Evolutionary conservation across 2,797 vertebrate genomes (phyloP), one percentile per base, ranked within the genome.

Genomic region (Microctenopoma steveboyesi): DNA sequence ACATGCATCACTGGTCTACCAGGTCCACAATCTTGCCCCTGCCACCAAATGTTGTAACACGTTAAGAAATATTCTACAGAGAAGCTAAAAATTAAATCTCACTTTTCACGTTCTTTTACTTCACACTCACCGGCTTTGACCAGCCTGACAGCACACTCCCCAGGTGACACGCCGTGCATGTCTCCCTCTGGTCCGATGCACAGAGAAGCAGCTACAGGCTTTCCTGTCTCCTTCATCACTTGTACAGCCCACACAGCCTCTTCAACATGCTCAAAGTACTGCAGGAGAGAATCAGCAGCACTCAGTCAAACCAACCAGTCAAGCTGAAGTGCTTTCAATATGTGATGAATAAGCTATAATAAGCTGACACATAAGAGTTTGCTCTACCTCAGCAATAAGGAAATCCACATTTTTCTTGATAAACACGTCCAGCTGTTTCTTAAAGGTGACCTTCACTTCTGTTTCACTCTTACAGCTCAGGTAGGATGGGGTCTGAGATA

Each of bases 211-310:
- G 96, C 97, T 57, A 99, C 94, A 1, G 97, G 96, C 55, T 98
- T 97, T 25, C 96, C 96, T 1, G 96, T 96, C 47, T 88, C 86
- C 80, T 97, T 98, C 88, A 99, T 91, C 64, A 92, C 91, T 86
- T 99, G 93, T 13, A 98, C 96, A 25, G 97, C 97, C 98, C 97
- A 99, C 74, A 95, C 94, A 0, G 98, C 97, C 87, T 99, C 98
- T 88, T 99, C 97, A 73, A 98, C 95, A 5, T 99, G 97, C 88
- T 99, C 97, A 88, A 97, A 99, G 89, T 99, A 99, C 98, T 99
- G 91, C 79, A 89, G 85, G 52, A 82, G 52, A 79, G 30, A 80
- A 40, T 52, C 45, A 55, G 12, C 12, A 28, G 2, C 18, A 18
- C 4, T 35, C 4, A 46, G 14, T 70, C 39, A 56, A 22, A 8